Conservation (phyloP, 2,888 invertebrate species). For the Conus canariensis region DNA sequence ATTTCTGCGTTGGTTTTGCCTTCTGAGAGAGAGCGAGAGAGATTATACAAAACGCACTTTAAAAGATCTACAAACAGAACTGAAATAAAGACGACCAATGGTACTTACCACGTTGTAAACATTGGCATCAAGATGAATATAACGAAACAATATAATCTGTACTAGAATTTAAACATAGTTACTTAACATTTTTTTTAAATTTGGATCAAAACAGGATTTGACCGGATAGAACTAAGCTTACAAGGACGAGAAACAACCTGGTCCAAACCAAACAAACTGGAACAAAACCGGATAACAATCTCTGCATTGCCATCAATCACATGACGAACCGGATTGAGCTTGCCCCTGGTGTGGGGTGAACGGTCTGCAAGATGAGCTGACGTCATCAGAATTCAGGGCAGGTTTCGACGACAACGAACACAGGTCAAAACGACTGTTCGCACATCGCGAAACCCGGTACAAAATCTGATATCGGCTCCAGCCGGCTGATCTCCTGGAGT, state of each 20-base stretch:
- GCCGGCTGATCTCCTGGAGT: not conserved
- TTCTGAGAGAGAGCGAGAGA: too few species aligned
- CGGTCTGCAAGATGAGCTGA: slow-evolving; percentile 12
- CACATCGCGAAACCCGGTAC: slow-evolving; percentile 51
- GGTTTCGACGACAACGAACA: slow-evolving; percentile 57
- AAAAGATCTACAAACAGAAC: too few species aligned
- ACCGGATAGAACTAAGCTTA: not conserved
- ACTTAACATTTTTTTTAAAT: too few species aligned
- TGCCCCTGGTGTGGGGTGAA: not conserved
- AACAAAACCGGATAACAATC: not conserved
- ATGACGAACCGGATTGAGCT: not conserved
- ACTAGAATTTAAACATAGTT: too few species aligned
- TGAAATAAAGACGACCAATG: too few species aligned
- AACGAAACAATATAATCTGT: too few species aligned
- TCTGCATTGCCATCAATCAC: not conserved
- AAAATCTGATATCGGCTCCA: slow-evolving; percentile 33
- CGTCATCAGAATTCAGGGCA: slow-evolving; percentile 52
- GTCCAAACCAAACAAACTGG: not conserved
- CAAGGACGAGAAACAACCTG: not conserved
- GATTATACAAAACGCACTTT: too few species aligned
- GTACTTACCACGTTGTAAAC: too few species aligned
- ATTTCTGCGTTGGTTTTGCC: too few species aligned
- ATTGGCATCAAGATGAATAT: too few species aligned
- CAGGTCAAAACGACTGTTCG: slow-evolving; percentile 49
- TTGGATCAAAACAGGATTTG: too few species aligned